Percentiles rank a stretch among this genome's conserved stretches.
phyloP scores from a whole-genome alignment of 92 coral and sea anemone species.

The Scolanthus callimorphus region DNA sequence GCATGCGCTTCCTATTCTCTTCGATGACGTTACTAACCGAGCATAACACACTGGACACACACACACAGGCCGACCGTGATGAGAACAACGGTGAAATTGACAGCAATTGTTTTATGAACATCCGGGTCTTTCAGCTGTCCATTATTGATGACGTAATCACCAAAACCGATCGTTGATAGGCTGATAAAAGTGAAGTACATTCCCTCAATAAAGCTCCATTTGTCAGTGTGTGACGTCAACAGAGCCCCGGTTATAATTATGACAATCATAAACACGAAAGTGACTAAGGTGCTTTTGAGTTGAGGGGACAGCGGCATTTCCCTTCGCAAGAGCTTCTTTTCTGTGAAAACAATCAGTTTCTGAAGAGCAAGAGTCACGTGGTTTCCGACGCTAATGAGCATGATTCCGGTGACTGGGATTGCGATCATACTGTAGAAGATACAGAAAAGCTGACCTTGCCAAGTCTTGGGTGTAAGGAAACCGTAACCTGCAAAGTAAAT shows the following conservation, averaged over 20 bases:
- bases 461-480: conserved; percentile 85
- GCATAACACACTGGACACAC: conserved; percentile 89
- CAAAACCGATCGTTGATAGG: conserved; percentile 93
- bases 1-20: conserved; percentile 77
- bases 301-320: conserved; percentile 56
- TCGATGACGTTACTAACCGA: conserved; percentile 88
- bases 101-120: conserved; percentile 58
- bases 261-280: conserved; percentile 75
- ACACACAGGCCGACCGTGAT: conserved; percentile 87
- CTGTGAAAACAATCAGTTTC: conserved; percentile 54
- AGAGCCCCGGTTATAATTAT: conserved; percentile 84
- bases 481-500: conserved; percentile 93
- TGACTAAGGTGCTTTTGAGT: conserved; percentile 71
- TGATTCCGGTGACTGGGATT: conserved; percentile 88
- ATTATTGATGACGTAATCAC: conserved; percentile 89
- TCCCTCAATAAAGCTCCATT: conserved; percentile 90
- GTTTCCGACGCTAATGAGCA: conserved; percentile 88
- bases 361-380: conserved; percentile 81
- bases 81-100: conserved; percentile 70
- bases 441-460: conserved; percentile 86
- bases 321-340: conserved; percentile 61
- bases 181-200: conserved; percentile 87
- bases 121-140: conserved; percentile 71
- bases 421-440: conserved; percentile 82
- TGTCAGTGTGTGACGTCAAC: conserved; percentile 85